phyloP scores from a whole-genome alignment of 2,113 vertebrate genomes.

The Cebus imitator region DNA sequence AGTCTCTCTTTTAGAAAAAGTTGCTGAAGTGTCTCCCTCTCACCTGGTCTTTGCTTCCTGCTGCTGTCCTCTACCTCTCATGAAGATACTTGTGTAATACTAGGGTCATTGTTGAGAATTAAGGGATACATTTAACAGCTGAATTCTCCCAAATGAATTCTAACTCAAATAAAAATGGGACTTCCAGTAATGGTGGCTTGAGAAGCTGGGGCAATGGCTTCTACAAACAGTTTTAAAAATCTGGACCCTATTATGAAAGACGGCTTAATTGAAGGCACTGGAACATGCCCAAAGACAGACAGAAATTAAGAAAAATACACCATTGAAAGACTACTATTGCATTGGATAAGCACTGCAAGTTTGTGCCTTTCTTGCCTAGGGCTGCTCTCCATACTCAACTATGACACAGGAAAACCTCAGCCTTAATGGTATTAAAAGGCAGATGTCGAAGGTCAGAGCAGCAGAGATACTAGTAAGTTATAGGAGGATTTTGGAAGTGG shows the following conservation, averaged over 20 bases:
- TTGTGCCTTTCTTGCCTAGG: not conserved
- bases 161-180: not conserved
- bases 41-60: not conserved
- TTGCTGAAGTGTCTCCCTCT: not conserved
- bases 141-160: not conserved
- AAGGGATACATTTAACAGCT: not conserved
- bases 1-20: not conserved
- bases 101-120: not conserved
- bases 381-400: not conserved
- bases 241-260: not conserved
- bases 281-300: not conserved
- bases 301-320: not conserved
- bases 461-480: not conserved
- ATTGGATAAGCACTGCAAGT: not conserved
- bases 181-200: not conserved
- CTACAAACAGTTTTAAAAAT: not conserved
- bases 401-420: not conserved
- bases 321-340: not conserved
- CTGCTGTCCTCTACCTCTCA: not conserved
- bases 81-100: not conserved
- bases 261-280: not conserved
- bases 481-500: not conserved
- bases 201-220: not conserved
- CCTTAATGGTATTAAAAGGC: not conserved
- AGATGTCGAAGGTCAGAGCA: not conserved